Percentiles rank a stretch among this genome's conserved stretches.
Conservation (phyloP, 2,797 vertebrate genomes). For the Schizothorax lantsangensis region DNA sequence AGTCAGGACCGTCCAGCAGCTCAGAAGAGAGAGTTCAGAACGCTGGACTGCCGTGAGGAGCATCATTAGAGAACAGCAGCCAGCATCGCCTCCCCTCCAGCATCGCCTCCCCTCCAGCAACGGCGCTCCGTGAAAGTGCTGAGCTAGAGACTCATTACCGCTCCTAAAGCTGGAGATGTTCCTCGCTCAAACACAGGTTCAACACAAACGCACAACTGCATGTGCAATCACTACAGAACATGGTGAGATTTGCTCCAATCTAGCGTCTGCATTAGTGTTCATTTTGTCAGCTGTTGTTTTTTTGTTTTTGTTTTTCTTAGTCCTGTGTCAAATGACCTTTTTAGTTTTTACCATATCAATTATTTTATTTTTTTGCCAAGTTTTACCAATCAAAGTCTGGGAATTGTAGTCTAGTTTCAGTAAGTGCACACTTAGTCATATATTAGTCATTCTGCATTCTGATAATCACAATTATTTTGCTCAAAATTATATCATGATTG, state of each 20-base stretch:
- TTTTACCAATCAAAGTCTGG: not conserved
- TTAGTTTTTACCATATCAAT: not conserved
- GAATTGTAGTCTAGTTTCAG: not conserved
- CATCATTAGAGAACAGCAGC: constrained; percentile 23
- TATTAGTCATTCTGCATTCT: not conserved
- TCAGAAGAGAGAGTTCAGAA: constrained; percentile 20
- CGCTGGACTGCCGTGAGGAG: constrained; percentile 5
- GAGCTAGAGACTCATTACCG: not conserved
- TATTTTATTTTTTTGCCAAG: too few species aligned
- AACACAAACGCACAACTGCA: not conserved
- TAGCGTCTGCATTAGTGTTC: not conserved
- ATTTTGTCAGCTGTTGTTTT: not conserved
- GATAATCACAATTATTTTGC: not conserved
- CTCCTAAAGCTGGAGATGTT: not conserved
- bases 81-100: not conserved
- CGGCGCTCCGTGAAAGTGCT: not conserved
- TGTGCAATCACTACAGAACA: not conserved
- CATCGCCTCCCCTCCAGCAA: not conserved
- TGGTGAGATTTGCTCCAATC: not conserved
- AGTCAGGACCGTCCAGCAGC: not conserved
- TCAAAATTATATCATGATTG: not conserved
- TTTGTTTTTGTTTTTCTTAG: not conserved
- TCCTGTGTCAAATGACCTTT: not conserved
- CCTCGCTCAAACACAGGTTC: not conserved
- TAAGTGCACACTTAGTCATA: too few species aligned